A percentile compares a stretch with the other conserved stretches of the same genome.
Evolutionary conservation across 2,113 vertebrate genomes (phyloP).

Genomic region (Melanerpes formicivorus): DNA sequence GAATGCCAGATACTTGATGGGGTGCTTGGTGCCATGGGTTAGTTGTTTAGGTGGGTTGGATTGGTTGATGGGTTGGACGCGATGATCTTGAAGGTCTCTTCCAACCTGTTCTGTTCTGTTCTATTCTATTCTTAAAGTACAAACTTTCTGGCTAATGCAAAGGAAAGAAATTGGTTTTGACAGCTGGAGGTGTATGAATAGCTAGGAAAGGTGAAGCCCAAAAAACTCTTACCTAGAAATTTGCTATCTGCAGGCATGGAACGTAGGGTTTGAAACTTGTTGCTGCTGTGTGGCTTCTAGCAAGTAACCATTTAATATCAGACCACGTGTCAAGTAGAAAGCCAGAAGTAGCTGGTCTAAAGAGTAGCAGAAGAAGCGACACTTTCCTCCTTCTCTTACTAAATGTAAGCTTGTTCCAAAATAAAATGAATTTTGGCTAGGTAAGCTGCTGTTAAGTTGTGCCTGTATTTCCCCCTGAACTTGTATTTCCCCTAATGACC

Average conservation of each 20-base stretch:
- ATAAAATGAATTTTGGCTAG: not conserved
- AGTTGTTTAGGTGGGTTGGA: no score
- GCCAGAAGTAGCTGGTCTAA: not conserved
- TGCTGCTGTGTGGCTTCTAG: constrained; percentile 31
- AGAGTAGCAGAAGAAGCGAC: not conserved
- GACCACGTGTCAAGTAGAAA: not conserved
- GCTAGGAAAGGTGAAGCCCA: not conserved
- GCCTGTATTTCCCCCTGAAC: not conserved
- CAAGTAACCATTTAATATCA: constrained; percentile 47
- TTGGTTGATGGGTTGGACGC: no score
- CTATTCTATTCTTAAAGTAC: not conserved
- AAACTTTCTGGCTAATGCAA: not conserved
- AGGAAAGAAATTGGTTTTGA: not conserved
- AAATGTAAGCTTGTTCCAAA: not conserved
- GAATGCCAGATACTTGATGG: not conserved
- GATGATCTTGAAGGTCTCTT: no score
- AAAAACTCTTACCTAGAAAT: not conserved
- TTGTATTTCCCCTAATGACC: not conserved
- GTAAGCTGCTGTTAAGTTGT: not conserved
- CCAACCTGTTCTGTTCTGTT: no score
- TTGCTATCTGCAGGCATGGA: not conserved
- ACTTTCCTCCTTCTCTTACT: not conserved
- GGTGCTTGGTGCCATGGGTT: no score
- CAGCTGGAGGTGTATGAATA: not conserved
- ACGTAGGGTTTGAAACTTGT: not conserved